A percentile compares a stretch with the other conserved stretches of the same genome.
phyloP scores from a whole-genome alignment of 2,888 invertebrate genomes.

The Agapostemon virescens region DNA sequence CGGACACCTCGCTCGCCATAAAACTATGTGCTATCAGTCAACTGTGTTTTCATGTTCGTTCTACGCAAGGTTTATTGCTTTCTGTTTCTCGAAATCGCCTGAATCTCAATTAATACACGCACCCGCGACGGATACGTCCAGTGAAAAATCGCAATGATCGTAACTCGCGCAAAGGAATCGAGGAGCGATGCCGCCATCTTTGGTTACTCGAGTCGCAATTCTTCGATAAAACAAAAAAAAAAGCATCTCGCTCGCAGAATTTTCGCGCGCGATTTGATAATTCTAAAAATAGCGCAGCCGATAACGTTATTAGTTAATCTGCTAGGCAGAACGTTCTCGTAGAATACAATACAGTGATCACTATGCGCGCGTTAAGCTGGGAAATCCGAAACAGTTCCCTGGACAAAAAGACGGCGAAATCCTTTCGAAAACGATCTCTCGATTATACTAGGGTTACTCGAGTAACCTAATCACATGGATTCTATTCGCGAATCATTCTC shows the following conservation, averaged over 20 bases:
- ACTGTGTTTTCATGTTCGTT: constrained; percentile 55
- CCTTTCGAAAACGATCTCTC: not conserved
- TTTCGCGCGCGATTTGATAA: not conserved
- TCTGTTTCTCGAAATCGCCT: constrained; percentile 50
- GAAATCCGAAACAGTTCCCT: not conserved
- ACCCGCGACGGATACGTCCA: constrained; percentile 14
- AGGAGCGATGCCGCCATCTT: not conserved
- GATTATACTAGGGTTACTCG: not conserved
- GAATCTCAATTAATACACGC: constrained; percentile 7
- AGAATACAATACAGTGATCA: constrained; percentile 8
- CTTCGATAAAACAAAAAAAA: no score
- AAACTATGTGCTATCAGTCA: constrained; percentile 66
- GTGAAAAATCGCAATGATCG: not conserved
- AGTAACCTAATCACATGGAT: not conserved
- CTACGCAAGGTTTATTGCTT: constrained; percentile 66
- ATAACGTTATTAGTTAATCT: not conserved
- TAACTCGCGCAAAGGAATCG: not conserved
- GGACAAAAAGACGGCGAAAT: not conserved
- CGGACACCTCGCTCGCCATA: constrained; percentile 34
- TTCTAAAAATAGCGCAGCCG: constrained; percentile 1
- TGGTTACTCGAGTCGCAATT: constrained; percentile 17
- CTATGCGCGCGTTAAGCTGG: constrained; percentile 8
- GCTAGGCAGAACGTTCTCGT: not conserved
- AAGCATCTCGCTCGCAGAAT: not conserved
- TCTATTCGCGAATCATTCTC: not conserved